Percentiles rank a stretch among this genome's conserved stretches.
These are phyloP conservation scores for Uromys caudimaculatus DNA, from an alignment of 2,797 vertebrate species.

Conservation along the genomic window DNA sequence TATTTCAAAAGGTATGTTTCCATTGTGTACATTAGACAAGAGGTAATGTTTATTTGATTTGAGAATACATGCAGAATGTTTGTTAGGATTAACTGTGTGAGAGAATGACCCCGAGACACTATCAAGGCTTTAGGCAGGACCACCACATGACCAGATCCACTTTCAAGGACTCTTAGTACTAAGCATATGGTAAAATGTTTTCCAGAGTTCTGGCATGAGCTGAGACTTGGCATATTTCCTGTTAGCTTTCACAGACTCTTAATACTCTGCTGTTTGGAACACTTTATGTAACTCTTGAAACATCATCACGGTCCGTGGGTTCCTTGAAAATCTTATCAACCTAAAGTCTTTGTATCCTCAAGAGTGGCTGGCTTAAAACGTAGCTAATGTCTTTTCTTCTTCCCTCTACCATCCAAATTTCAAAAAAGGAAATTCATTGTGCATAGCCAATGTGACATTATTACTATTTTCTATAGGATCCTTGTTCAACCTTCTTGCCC, in stretches of 20 bases:
- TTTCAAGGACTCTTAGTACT: not conserved
- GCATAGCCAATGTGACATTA: not conserved
- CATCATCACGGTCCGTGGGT: not conserved
- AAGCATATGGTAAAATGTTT: not conserved
- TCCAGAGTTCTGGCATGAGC: not conserved
- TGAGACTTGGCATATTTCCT: not conserved
- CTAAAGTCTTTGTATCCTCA: not conserved
- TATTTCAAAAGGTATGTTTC: not conserved
- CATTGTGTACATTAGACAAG: not conserved
- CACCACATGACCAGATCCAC: no score
- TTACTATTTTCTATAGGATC: not conserved
- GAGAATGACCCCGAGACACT: not conserved
- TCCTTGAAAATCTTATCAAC: slow-evolving; percentile 5
- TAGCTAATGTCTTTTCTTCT: not conserved
- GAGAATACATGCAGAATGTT: not conserved
- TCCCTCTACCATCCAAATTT: not conserved
- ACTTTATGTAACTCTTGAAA: not conserved
- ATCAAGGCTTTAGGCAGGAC: not conserved
- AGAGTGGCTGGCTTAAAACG: not conserved
- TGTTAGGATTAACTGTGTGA: not conserved
- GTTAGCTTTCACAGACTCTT: slow-evolving; percentile 7
- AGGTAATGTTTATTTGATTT: not conserved
- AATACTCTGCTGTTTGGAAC: not conserved
- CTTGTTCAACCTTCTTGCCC: not conserved
- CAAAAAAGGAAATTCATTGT: not conserved